Percentiles rank a stretch among this genome's conserved stretches.
Conservation (phyloP, 2,113 vertebrate genomes). For the Pontoporia blainvillei region DNA sequence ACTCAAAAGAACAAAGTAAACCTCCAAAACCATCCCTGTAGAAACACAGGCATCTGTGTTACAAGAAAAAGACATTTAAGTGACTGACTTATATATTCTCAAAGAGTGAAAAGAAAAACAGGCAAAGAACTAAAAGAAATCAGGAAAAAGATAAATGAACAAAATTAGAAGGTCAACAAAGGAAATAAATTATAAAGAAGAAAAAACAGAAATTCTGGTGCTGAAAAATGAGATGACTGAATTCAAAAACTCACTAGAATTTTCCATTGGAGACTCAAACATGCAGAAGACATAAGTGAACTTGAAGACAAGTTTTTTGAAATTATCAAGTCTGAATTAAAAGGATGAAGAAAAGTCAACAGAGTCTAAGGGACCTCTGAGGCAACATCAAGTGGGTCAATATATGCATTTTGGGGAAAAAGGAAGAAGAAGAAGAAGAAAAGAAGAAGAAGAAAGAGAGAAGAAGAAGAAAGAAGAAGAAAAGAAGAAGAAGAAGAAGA, state of each 20-base stretch:
- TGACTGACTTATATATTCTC: not conserved
- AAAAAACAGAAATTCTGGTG: not conserved
- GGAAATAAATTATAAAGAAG: not conserved
- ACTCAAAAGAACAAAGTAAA: not conserved
- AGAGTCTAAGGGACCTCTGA: not conserved
- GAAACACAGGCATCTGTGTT: not conserved
- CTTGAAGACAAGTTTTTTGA: not conserved
- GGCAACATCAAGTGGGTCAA: not conserved
- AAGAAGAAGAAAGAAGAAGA: not conserved
- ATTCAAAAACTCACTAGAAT: not conserved
- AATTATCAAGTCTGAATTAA: not conserved
- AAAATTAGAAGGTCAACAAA: not conserved
- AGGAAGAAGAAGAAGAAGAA: not conserved
- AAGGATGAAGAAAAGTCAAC: not conserved
- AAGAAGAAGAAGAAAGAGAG: not conserved
- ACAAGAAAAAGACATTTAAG: not conserved
- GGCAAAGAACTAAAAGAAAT: not conserved
- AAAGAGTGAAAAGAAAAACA: not conserved
- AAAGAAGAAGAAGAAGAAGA: rapidly evolving
- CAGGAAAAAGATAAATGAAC: not conserved
- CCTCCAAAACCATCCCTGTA: not conserved
- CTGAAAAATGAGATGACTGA: not conserved
- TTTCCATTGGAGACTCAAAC: not conserved
- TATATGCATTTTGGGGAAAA: not conserved
- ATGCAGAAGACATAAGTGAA: not conserved